Conservation (phyloP, 2,888 invertebrate genomes). For the Ornithoptera alexandrae region DNA sequence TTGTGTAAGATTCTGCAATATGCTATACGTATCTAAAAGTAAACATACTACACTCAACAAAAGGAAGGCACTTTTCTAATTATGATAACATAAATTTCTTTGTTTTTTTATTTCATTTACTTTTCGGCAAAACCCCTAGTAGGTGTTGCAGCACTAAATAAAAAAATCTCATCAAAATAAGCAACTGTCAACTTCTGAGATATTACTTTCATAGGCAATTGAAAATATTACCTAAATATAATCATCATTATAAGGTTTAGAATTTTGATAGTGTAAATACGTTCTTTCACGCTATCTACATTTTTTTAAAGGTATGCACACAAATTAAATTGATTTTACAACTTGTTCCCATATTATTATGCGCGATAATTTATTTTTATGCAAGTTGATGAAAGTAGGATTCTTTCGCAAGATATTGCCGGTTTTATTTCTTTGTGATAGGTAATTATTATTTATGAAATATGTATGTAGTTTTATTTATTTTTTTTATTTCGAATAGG, state of each 20-base stretch:
- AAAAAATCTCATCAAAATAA: slow-evolving; percentile 2
- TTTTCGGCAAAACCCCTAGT: neutral
- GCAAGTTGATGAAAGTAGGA: neutral
- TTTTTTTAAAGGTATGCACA: slow-evolving; percentile 9
- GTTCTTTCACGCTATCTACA: neutral
- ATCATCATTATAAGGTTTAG: too few species aligned
- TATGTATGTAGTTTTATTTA: too few species aligned
- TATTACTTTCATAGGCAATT: slow-evolving; percentile 6
- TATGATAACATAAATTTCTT: too few species aligned
- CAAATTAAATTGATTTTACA: neutral
- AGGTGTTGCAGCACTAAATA: neutral
- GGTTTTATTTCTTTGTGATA: neutral
- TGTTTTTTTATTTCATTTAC: too few species aligned
- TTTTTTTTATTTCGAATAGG: too few species aligned
- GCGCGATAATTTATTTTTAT: slow-evolving; percentile 12
- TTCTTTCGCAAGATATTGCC: slow-evolving; percentile 14
- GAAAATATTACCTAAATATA: neutral
- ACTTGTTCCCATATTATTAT: neutral
- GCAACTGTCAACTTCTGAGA: slow-evolving; percentile 14
- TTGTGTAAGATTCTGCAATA: too few species aligned
- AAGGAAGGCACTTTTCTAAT: too few species aligned
- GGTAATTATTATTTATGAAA: too few species aligned
- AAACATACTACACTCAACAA: too few species aligned
- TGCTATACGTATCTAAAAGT: too few species aligned
- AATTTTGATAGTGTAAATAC: too few species aligned